Base-by-base conservation (phyloP, 2,888 invertebrate species). In the Perdita meconis region DNA sequence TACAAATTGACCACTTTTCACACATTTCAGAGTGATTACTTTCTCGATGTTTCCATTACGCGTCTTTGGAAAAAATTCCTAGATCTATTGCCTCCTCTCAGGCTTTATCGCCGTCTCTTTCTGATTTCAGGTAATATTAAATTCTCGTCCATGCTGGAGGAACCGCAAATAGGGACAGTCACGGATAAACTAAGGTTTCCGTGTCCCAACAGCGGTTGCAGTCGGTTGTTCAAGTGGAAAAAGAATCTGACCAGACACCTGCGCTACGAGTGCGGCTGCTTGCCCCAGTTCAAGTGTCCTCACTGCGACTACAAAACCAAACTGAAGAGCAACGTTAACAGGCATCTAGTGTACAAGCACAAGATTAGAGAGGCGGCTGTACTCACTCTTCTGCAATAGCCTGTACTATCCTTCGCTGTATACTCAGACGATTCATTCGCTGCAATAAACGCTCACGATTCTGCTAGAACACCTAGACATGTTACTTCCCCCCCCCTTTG, bases 191-290 rank as follows among this genome's bases (percentile, higher is more conserved):
- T 10, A 19, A 47, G 22, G 22, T 47, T 47, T 19, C 19, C 10
- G 16, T 47, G 47, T 19, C 19, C 47, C 22, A 47, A 47, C 12
- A 1, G 16, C 10, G 47, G 47, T 24, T 89, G 89, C 53, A 83
- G 83, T 22, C 81, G 86, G 2, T 57, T 66, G 6, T 89, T 87
- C 75, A 85, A 78, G 8, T 74, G 85, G 78, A 82, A 85, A 19
- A 47, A 19, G 19, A 47, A 47, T 19, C 19, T 47, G 47, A 12
- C 0, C 47, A 47, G 22, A 1, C 47, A 47, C 22, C 47, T 19
- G 34, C 76, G 69, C 34, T 85, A 86, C 53, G 90, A 86, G 57
- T 89, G 90, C 71, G 88, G 89, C 2, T 67, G 80, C 42, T 78
- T 75, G 42, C 86, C 87, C n/a, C 82, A 82, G 13, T 88, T 84